Conservation (phyloP, 2,888 invertebrate genomes). For the Coleophora flavipennella region DNA sequence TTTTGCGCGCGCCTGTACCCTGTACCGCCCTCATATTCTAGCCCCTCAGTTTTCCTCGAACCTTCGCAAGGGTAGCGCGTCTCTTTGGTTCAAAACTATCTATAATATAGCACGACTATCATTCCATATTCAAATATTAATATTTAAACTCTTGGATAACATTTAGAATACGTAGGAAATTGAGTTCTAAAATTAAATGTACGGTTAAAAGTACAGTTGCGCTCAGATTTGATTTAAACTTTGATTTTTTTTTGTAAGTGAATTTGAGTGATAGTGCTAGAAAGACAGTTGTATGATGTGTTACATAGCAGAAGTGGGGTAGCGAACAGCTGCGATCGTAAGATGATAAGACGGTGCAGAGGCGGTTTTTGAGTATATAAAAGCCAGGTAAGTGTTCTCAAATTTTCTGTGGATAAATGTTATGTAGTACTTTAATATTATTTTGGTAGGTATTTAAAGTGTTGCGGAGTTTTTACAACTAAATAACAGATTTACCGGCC, state of each 20-base stretch:
- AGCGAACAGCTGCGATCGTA: conserved; percentile 35
- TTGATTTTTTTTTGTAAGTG: conserved; percentile 17
- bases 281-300: conserved; percentile 36
- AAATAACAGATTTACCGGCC: too few species aligned
- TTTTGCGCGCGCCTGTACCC: conserved; percentile 64
- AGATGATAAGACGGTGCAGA: conserved; percentile 34
- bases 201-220: conserved; percentile 1
- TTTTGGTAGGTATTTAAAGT: too few species aligned
- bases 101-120: conserved; percentile 21
- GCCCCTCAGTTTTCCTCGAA: conserved; percentile 33
- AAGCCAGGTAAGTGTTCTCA: conserved; percentile 31
- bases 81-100: conserved; percentile 11
- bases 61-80: conserved; percentile 34
- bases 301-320: conserved; percentile 43
- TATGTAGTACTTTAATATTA: too few species aligned
- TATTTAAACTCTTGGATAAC: conserved; percentile 8
- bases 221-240: conserved; percentile 16
- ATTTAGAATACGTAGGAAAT: conserved; percentile 9
- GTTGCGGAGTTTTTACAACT: too few species aligned
- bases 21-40: conserved; percentile 26
- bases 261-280: conserved; percentile 25
- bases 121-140: conserved; percentile 23
- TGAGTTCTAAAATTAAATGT: too few species aligned
- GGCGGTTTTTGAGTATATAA: conserved; percentile 25
- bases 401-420: too few species aligned